phyloP scores from a whole-genome alignment of 2,888 invertebrate genomes.

The Hirtodrosophila confusa region DNA sequence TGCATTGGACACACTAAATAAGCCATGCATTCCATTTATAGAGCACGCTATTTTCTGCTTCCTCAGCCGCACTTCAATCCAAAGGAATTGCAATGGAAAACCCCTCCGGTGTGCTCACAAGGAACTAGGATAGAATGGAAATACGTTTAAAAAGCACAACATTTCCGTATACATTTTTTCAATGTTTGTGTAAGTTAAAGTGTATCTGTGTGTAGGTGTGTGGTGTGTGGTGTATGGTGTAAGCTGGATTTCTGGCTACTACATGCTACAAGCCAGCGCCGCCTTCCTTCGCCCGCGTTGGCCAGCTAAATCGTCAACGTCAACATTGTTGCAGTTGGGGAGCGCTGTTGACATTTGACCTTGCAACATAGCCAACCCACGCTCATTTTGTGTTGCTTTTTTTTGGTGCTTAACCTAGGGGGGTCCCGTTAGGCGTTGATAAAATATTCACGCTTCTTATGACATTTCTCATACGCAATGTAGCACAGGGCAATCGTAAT shows the following conservation, averaged over 20 bases:
- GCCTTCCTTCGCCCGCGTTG: slow-evolving; percentile 1
- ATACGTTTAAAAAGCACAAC: slow-evolving; percentile 56
- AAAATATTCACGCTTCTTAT: slow-evolving; percentile 87
- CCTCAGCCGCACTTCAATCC: slow-evolving; percentile 17
- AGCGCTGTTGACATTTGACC: slow-evolving; percentile 65
- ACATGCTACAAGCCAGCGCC: slow-evolving; percentile 9
- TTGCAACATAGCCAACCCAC: slow-evolving; percentile 40
- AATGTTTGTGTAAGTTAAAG: slow-evolving; percentile 22
- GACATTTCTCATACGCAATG: slow-evolving; percentile 91
- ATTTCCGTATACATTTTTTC: slow-evolving; percentile 27
- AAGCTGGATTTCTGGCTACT: slow-evolving; percentile 20
- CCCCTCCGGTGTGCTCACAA: slow-evolving; percentile 6
- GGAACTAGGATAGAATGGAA: slow-evolving; percentile 24
- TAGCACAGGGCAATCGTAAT: slow-evolving; percentile 93
- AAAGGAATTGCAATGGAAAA: slow-evolving; percentile 34
- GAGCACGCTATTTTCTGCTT: slow-evolving; percentile 5
- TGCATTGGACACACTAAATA: slow-evolving; percentile 10
- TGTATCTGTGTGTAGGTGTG: slow-evolving; percentile 9
- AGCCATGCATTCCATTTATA: slow-evolving; percentile 23
- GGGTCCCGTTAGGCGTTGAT: slow-evolving; percentile 86
- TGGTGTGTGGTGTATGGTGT: slow-evolving; percentile 26
- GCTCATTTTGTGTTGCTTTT: neutral
- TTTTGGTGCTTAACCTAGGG: slow-evolving; percentile 10
- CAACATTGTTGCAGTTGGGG: slow-evolving; percentile 70
- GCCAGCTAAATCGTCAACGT: slow-evolving; percentile 72